Conservation (phyloP, 2,113 vertebrate genomes). For the Toxostoma redivivum region DNA sequence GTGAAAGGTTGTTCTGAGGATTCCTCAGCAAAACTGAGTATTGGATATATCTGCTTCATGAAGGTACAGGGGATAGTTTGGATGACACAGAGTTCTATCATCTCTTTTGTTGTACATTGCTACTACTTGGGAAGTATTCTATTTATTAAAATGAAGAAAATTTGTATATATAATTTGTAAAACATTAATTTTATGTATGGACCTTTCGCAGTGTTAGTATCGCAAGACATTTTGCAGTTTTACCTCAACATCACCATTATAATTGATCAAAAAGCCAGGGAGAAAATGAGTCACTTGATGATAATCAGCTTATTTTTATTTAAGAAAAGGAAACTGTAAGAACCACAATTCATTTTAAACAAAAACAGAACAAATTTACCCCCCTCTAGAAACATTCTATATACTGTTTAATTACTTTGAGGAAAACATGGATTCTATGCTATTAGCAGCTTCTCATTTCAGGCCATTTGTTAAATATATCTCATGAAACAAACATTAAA, state of each 20-base stretch:
- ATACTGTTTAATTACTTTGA: conserved; percentile 28
- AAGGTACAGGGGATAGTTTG: not conserved
- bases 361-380: conserved; percentile 21
- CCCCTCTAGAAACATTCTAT: not conserved
- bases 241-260: not conserved
- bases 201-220: not conserved
- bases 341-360: not conserved
- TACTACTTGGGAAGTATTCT: not conserved
- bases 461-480: not conserved
- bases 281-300: not conserved
- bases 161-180: not conserved
- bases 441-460: not conserved
- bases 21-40: not conserved
- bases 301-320: not conserved
- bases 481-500: not conserved
- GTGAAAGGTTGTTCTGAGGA: not conserved
- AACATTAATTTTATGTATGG: not conserved
- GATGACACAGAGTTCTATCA: not conserved
- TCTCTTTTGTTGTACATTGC: not conserved
- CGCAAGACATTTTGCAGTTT: not conserved
- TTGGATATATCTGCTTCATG: not conserved
- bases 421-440: not conserved
- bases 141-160: not conserved
- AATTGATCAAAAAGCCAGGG: not conserved
- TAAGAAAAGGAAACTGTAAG: not conserved